Evolutionary conservation across 1,140 invertebrate species (phyloP).

Genomic region (Drosophila gunungcola): DNA sequence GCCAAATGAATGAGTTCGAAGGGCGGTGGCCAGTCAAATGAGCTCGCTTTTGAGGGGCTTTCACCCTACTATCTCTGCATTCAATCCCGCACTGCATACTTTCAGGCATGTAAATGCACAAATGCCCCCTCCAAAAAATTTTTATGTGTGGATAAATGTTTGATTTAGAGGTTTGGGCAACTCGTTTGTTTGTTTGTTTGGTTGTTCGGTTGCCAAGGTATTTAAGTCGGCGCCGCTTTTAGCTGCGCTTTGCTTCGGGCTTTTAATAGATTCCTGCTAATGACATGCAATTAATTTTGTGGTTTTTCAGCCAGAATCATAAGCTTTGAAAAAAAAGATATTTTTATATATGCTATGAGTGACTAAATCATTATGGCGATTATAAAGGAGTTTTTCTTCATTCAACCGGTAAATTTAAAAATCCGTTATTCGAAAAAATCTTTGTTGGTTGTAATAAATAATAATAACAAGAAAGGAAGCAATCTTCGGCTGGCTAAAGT

Average conservation of each 20-base stretch:
- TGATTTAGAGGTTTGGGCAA: conserved; percentile 54
- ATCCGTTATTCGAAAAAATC: too few species aligned
- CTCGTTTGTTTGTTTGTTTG: conserved; percentile 22
- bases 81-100: conserved; percentile 43
- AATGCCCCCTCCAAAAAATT: background rate
- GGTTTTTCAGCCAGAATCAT: conserved; percentile 50
- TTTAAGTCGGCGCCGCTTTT: conserved; percentile 43
- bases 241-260: conserved; percentile 14
- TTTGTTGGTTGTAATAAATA: too few species aligned
- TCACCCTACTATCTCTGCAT: conserved; percentile 13
- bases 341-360: background rate
- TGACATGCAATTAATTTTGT: conserved; percentile 73
- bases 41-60: conserved; percentile 30
- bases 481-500: too few species aligned
- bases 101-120: conserved; percentile 50
- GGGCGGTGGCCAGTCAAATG: conserved; percentile 8
- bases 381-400: too few species aligned
- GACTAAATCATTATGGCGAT: background rate
- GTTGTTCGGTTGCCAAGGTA: conserved; percentile 47
- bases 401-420: too few species aligned
- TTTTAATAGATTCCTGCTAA: conserved; percentile 69
- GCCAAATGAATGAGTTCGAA: conserved; percentile 10
- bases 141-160: conserved; percentile 55
- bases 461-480: too few species aligned
- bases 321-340: background rate